These are phyloP conservation scores for Metalampra italica DNA, from an alignment of 2,888 invertebrate genomes.

Conservation along the genomic window DNA sequence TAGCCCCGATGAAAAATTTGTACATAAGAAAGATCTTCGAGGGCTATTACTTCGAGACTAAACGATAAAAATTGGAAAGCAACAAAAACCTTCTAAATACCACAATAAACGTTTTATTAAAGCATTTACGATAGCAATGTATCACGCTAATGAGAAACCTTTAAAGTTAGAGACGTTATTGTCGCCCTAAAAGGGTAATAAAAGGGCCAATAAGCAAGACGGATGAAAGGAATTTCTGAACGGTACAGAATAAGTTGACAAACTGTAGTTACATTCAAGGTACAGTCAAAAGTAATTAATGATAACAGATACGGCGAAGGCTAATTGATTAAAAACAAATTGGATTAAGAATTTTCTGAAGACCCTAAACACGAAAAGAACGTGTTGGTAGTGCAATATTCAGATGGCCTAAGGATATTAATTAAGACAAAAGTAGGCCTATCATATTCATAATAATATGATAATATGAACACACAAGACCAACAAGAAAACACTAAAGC, in stretches of 20 bases:
- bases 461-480: too few species aligned
- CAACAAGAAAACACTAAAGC: too few species aligned
- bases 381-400: too few species aligned
- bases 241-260: constrained; percentile 24
- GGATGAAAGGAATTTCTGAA: constrained; percentile 22
- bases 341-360: too few species aligned
- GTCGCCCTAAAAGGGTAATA: constrained; percentile 25
- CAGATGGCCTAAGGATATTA: too few species aligned
- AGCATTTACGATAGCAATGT: constrained; percentile 4
- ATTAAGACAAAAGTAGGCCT: too few species aligned
- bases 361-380: too few species aligned
- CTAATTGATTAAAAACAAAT: too few species aligned
- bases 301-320: too few species aligned
- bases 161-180: constrained; percentile 15
- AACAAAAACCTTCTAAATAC: background rate
- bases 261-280: constrained; percentile 25
- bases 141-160: constrained; percentile 12
- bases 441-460: too few species aligned
- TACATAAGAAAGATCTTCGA: background rate
- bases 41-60: background rate
- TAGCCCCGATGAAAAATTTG: too few species aligned
- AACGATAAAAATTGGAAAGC: background rate
- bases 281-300: constrained; percentile 14
- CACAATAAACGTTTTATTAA: constrained; percentile 3
- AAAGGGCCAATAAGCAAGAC: constrained; percentile 19